Evolutionary conservation across 2,888 invertebrate species (phyloP), one percentile per base, ranked within the genome.

Genomic region (Ochropleura plecta): DNA sequence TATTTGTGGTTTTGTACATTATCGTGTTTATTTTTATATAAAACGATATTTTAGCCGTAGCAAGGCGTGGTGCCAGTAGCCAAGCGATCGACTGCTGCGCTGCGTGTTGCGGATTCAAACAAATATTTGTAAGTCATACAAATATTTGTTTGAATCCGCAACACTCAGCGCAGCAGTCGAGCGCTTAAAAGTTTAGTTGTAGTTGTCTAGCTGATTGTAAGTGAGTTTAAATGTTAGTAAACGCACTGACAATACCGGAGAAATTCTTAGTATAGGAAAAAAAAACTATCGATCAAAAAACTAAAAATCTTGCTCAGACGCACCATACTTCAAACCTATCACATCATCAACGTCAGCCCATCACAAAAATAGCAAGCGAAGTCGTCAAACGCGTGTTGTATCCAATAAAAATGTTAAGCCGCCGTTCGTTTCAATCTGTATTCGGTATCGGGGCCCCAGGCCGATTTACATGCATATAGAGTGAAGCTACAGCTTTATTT

Each of bases 391-490:
- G 76, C 77, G 78, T 78, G 86, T 90, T 90, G 92, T 91, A 91
- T 92, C 92, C 90, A 92, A 93, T 94, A 94, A 94, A 94, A 93
- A 94, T 94, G 93, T 93, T 94, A 93, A 94, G 93, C 92, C 87
- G 73, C 86, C 90, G 86, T 91, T 91, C 93, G 92, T 93, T 93
- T 92, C 94, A 94, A 94, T 94, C 93, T 94, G 93, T 93, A 93
- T 90, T 91, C 90, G 90, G 90, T 92, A 93, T 92, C 90, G 91
- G 84, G 85, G 90, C 92, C 89, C 87, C 81, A 70, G 92, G 92
- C 89, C 91, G 93, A 95, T 95, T 95, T 94, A 94, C 95, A 94
- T 95, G 94, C 93, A 94, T 94, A 94, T 92, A 94, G 92, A 93
- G 91, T 90, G 90, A 83, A 81, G 79, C 82, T 77, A 81, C 79